Base-by-base conservation (phyloP, 2,113 vertebrate genomes). In the Erpornis zantholeuca region DNA sequence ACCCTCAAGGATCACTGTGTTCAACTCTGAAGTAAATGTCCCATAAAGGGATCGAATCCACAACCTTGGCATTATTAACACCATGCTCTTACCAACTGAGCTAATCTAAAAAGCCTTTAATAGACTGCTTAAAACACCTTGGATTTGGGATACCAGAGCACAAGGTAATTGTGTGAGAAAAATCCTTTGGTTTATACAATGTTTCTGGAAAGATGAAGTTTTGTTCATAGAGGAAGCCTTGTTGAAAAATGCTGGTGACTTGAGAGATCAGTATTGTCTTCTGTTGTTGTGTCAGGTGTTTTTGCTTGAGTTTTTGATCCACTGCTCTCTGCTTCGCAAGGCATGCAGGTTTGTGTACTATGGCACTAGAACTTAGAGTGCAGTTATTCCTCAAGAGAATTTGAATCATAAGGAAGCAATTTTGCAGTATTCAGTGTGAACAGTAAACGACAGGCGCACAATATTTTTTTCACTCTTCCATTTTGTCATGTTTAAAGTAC, bases 331-430 rank as follows among this genome's bases (percentile, higher is more conserved):
- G 60, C 60, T 93, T 75, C 66, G 42, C 57, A 69, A 7, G 57
- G 25, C 49, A 19, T 86, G 77, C 44, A 21, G 21, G 54, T 12
- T 75, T 89, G 27, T 29, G 31, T 59, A 7, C 31, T 44, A 2
- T 12, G n/a, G 64, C 38, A 78, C 49, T 86, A 35, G 53, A 79
- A 92, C 71, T 89, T 73, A 89, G 65, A 65, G 22, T 53, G 29
- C 22, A 17, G 78, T 86, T 82, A 81, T 71, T 93, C 91, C 49
- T 60, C 36, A 31, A 35, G 64, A 91, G 70, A 92, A 80, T 89
- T 68, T 79, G 79, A 96, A 82, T 94, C 35, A 33, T 35, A 82
- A 77, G 36, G 57, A 92, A 94, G 57, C 16, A 38, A 65, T 82
- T 94, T 85, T 87, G 40, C 66, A 36, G 61, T 86, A 45, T 60